Evolutionary conservation across 2,797 vertebrate genomes (phyloP).

Genomic region (Choloepus didactylus): DNA sequence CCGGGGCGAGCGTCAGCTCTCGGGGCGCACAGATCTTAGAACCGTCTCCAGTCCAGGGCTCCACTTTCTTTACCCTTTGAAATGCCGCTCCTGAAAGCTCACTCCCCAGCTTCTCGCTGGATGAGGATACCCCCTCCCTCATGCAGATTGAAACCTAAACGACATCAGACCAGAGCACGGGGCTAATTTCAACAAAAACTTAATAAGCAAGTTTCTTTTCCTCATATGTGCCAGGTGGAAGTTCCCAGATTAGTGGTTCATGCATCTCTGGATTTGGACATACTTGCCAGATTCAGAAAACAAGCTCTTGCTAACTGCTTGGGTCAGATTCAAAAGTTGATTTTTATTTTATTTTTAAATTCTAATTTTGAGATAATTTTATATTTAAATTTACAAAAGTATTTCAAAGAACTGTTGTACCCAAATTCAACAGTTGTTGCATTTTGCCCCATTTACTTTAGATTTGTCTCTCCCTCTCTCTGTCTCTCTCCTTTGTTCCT

Average conservation of each 20-base stretch:
- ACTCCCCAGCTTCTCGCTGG: neutral
- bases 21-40: too few relatives aligned
- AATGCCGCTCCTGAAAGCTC: neutral
- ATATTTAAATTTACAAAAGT: neutral
- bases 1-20: too few relatives aligned
- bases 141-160: slow-evolving; percentile 10
- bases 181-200: neutral
- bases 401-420: neutral
- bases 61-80: neutral
- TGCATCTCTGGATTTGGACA: neutral
- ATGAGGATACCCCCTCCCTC: neutral
- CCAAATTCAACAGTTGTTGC: slow-evolving; percentile 18
- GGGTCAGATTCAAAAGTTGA: neutral
- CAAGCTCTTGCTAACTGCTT: neutral
- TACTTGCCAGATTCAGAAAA: slow-evolving; percentile 27
- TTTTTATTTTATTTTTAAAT: neutral
- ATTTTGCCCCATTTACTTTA: neutral
- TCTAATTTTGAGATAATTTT: slow-evolving; percentile 1
- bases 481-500: neutral
- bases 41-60: neutral
- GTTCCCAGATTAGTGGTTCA: neutral
- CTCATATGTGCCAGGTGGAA: neutral
- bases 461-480: neutral
- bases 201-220: neutral
- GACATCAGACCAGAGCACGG: neutral